Percentiles rank a stretch among this genome's conserved stretches.
Conservation (phyloP, 2,797 vertebrate genomes). For the Mergus octosetaceus region DNA sequence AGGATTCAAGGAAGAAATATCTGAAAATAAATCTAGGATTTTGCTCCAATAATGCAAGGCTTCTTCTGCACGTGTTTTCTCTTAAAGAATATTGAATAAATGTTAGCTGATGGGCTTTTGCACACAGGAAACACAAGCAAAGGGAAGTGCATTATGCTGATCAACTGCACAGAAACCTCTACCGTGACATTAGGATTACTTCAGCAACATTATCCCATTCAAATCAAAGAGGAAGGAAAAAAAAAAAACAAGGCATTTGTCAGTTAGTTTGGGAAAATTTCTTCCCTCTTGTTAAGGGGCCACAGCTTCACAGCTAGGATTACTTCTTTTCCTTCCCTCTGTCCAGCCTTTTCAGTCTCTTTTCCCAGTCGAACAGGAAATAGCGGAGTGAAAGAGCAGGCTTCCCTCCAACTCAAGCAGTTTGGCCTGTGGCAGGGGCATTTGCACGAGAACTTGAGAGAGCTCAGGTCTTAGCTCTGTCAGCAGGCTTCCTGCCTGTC, state of each 20-base stretch:
- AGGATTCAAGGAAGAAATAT: neutral
- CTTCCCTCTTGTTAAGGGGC: constrained; percentile 45
- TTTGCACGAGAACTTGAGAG: constrained; percentile 15
- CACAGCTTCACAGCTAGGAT: constrained; percentile 24
- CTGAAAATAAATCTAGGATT: neutral
- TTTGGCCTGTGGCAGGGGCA: constrained; percentile 24
- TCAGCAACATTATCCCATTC: constrained; percentile 50
- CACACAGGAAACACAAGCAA: neutral
- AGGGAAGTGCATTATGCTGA: constrained; percentile 41
- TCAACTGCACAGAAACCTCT: constrained; percentile 23
- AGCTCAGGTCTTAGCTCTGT: constrained; percentile 32
- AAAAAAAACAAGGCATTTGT: neutral
- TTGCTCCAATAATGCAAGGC: neutral
- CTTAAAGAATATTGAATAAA: constrained; percentile 13
- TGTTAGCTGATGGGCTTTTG: constrained; percentile 2
- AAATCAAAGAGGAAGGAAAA: neutral
- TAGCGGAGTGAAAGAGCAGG: constrained; percentile 29
- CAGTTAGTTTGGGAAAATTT: constrained; percentile 56
- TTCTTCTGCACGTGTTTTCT: neutral
- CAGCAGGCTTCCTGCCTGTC: constrained; percentile 26
- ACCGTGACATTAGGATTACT: constrained; percentile 58
- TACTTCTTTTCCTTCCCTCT: constrained; percentile 39
- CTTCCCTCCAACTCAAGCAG: constrained; percentile 40
- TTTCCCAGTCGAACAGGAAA: constrained; percentile 54
- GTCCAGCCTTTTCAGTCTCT: constrained; percentile 50